A percentile compares a stretch with the other conserved stretches of the same genome.
These are phyloP conservation scores for Hemitrygon akajei DNA, from an alignment of 2,797 vertebrate species.

Conservation along the genomic window DNA sequence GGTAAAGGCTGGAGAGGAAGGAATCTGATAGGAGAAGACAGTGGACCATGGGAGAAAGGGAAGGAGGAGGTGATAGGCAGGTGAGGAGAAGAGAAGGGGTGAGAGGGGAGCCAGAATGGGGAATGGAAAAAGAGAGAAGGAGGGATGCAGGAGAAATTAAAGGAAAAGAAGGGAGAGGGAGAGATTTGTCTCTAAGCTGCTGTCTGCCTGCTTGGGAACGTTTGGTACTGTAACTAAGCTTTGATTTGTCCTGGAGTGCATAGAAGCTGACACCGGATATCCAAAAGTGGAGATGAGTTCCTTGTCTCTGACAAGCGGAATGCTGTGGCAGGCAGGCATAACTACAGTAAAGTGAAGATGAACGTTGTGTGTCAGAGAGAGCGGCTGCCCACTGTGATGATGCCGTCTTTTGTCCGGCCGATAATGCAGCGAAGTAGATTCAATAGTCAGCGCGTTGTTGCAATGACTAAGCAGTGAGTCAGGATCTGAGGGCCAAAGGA, in stretches of 20 bases:
- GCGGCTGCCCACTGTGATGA: neutral
- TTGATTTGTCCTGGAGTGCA: neutral
- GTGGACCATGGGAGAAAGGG: too few species aligned
- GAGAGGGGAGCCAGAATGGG: too few species aligned
- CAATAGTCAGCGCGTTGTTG: neutral
- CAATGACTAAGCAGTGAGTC: constrained; percentile 16
- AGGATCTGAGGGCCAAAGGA: neutral
- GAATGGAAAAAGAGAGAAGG: too few species aligned
- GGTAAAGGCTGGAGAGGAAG: too few species aligned
- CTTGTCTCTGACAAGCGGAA: neutral
- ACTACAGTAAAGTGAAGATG: neutral
- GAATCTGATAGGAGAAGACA: too few species aligned
- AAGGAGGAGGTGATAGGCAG: too few species aligned
- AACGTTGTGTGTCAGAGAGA: neutral
- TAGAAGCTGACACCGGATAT: neutral
- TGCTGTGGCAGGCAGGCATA: neutral
- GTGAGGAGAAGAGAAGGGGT: too few species aligned
- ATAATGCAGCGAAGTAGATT: neutral
- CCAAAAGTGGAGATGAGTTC: neutral
- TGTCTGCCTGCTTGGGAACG: too few species aligned
- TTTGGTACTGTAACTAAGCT: too few species aligned
- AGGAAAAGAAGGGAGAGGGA: too few species aligned
- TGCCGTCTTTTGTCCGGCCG: neutral
- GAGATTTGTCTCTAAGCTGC: too few species aligned
- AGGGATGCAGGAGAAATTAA: too few species aligned